Base-by-base conservation (phyloP, 2,797 vertebrate species). In the Lemur catta region DNA sequence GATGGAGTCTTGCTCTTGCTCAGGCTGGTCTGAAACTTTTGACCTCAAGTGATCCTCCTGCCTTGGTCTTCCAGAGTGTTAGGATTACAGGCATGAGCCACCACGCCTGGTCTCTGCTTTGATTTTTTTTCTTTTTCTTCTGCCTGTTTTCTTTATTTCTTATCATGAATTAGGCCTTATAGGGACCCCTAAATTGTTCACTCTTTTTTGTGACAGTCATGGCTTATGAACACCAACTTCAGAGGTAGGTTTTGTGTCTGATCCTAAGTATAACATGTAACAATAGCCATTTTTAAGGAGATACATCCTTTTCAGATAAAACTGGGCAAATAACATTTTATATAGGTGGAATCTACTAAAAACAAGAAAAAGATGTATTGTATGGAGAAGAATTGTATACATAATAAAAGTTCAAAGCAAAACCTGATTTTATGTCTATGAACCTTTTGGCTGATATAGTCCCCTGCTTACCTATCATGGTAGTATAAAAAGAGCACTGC, bases 241-340 rank as follows among this genome's bases (percentile, higher is more conserved):
- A 87, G 61, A 86, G 38, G 11, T 35, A 87, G 52, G 10, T 71
- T 75, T 86, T 89, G 12, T 92, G 24, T 88, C 67, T 71, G 71
- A 57, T 79, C 82, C 41, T 63, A 84, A 93, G 24, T 65, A 57
- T 71, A n/a, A 63, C 13, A 63, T 92, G 15, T 74, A 85, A 89
- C 15, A 78, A 18, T 43, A 76, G 52, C 59, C 46, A 38, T 91
- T 74, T 79, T 63, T 94, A 91, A 41, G 14, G 43, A 72, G 46
- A 17, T 17, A 24, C 6, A 59, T 43, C 30, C 13, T 92, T 94
- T 91, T 92, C 71, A 89, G 79, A 88, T 63, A 84, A 97, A 91
- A 81, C n/a, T 80, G 69, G 33, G 7, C 24, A 87, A 84, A 28
- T 89, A 43, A 65, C 79, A 24, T 85, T 82, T 89, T 92, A 76